Base-by-base conservation (phyloP, 1,140 invertebrate genomes). In the Musca vetustissima region DNA sequence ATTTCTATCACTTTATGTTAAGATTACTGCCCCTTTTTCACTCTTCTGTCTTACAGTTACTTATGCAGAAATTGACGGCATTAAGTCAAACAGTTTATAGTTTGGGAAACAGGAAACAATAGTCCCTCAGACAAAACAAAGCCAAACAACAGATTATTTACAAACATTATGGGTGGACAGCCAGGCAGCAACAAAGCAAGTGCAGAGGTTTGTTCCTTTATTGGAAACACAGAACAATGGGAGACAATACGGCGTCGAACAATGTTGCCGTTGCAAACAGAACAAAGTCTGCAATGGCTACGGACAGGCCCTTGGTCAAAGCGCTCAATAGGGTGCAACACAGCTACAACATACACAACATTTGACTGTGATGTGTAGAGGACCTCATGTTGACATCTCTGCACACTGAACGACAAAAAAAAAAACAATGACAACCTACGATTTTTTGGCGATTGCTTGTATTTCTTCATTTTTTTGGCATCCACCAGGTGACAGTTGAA, bases 131-230 rank as follows among this genome's bases (percentile, higher is more conserved):
- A 43, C 36, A 43, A 32, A 32, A 32, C 52, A 53, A 53, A 24
- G n/a, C 21, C 49, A 52, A 17, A 17, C 47, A 49, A 57, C 53
- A 57, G 28, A 57, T 28, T 57, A 57, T 57, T 57, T 57, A 57
- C 53, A 57, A 57, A 57, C 17, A 57, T 57, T 57, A 28, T 57
- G 53, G 53, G 15, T 28, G 53, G 53, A 57, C 22, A 28, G 53
- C 22, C 15, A 24, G n/a, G 22, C 52, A 53, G 13, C 36, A 43
- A 43, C 36, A 43, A 43, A 11, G 36, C 36, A 43, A 43, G 36
- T 43, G 36, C 13, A 43, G 36, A 43, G 36, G 36, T 43, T 43
- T 43, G 36, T 43, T 43, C 11, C 36, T 1, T 11, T 13, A 43
- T 7, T 13, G 7, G 36, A 43, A 43, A 43, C 36, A 4, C 13